A percentile compares a stretch with the other conserved stretches of the same genome.
These are phyloP conservation scores for Sinella curviseta DNA, from an alignment of 1,140 invertebrate genomes.

Conservation along the genomic window DNA sequence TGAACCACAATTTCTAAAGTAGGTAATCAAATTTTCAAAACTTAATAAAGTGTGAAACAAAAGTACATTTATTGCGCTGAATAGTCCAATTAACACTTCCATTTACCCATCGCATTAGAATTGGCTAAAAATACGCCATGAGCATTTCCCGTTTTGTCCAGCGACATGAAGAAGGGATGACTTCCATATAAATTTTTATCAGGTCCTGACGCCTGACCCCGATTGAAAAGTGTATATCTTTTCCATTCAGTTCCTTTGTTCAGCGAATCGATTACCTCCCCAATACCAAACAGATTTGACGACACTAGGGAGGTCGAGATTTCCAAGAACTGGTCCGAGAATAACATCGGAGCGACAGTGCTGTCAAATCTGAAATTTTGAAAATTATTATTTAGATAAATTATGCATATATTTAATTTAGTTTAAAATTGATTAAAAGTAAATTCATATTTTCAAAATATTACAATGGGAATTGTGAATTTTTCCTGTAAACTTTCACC, in stretches of 20 bases:
- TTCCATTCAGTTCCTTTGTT: constrained; percentile 67
- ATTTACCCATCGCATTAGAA: constrained; percentile 81
- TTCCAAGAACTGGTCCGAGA: constrained; percentile 82
- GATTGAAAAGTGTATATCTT: constrained; percentile 67
- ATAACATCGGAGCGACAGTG: constrained; percentile 71
- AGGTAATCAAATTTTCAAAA: too few species aligned
- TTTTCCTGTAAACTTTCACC: constrained; percentile 45
- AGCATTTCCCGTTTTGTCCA: constrained; percentile 65
- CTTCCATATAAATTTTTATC: background rate
- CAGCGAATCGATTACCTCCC: constrained; percentile 67
- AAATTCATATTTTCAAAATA: too few species aligned
- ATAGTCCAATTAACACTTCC: too few species aligned
- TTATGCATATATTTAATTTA: too few species aligned
- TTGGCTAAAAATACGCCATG: constrained; percentile 76
- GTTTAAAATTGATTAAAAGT: background rate
- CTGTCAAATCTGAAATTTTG: constrained; percentile 67
- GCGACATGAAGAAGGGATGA: constrained; percentile 77
- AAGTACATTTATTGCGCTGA: too few species aligned
- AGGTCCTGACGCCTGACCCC: constrained; percentile 62
- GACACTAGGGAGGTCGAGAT: constrained; percentile 72
- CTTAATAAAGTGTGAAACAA: too few species aligned
- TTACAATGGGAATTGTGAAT: constrained; percentile 42
- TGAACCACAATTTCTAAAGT: constrained; percentile 74
- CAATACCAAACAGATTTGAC: constrained; percentile 77
- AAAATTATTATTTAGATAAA: too few species aligned